phyloP scores from a whole-genome alignment of 2,113 vertebrate species.

The Phylloscopus whistleri region DNA sequence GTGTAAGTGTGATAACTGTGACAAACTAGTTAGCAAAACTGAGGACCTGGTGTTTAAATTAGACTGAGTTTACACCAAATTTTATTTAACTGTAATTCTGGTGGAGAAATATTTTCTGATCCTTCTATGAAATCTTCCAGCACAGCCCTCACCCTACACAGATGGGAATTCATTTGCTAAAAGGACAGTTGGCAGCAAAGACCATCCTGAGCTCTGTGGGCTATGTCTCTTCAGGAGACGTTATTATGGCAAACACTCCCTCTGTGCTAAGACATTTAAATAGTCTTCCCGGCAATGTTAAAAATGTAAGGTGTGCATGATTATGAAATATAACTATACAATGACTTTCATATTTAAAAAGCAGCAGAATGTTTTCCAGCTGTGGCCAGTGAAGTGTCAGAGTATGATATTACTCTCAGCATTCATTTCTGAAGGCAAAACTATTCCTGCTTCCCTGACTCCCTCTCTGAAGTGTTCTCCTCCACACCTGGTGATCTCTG shows the following conservation, averaged over 20 bases:
- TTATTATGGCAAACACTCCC: constrained; percentile 47
- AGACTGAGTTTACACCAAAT: background rate
- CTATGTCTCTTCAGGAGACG: constrained; percentile 43
- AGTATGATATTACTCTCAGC: background rate
- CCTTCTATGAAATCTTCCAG: constrained; percentile 39
- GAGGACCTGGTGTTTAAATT: background rate
- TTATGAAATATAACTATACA: constrained; percentile 32
- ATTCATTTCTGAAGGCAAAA: background rate
- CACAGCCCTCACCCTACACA: background rate
- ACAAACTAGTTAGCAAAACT: background rate
- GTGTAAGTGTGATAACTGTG: background rate
- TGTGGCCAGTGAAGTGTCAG: background rate
- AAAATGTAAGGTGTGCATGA: constrained; percentile 33
- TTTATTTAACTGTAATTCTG: constrained; percentile 15
- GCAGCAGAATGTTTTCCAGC: background rate
- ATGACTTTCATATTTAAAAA: constrained; percentile 36
- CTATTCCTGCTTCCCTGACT: background rate
- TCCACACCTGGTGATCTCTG: background rate
- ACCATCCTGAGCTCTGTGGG: background rate
- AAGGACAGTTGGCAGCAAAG: constrained; percentile 49
- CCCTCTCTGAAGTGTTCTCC: background rate
- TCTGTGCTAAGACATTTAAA: background rate
- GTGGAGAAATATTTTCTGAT: background rate
- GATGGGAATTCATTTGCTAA: constrained; percentile 51
- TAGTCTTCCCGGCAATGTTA: constrained; percentile 44